Base-by-base conservation (phyloP, 1,140 invertebrate species). In the Danaus plexippus region DNA sequence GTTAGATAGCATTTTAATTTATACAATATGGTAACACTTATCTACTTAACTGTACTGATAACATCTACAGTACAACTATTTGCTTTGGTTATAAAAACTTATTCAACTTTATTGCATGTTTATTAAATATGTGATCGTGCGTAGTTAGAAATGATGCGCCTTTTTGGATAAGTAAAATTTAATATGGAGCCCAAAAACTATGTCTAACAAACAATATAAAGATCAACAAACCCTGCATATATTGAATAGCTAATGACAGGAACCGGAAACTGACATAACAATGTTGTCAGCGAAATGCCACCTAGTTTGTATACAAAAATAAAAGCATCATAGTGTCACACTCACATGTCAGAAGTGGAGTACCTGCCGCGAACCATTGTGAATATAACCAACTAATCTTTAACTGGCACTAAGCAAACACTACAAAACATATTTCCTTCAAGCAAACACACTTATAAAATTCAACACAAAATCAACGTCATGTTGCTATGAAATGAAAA, bases 321-420 rank as follows among this genome's bases (percentile, higher is more conserved):
- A 45, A n/a, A 45, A n/a, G 44, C 12, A n/a, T 45, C 10, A 12
- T 9, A 45, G 6, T 15, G 15, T 48, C 15, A 12, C 51, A 84
- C 80, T 86, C 61, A 86, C 80, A 84, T 66, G 58, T 86, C 80
- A 7, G 79, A 84, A 47, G 80, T 81, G 55, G 80, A 85, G 61
- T 77, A 83, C 70, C 80, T 79, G 57, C 81, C 83, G 18, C 83
- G 80, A 61, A 80, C 83, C 83, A 86, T 86, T 48, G 42, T 66
- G 52, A 59, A 49, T 44, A 43, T 22, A 49, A 56, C 49, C 50
- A 66, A 64, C 44, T 51, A 69, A 63, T 70, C 66, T 59, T 64
- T 69, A 70, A 69, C 45, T 1, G 15, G 22, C 22, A 32, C 22
- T 6, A 32, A 32, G 22, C 22, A 15, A 50, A 11, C 12, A 12